Percentiles rank a stretch among this genome's conserved stretches.
Evolutionary conservation across 2,797 vertebrate genomes (phyloP).

Genomic region (Gorsachius magnificus): DNA sequence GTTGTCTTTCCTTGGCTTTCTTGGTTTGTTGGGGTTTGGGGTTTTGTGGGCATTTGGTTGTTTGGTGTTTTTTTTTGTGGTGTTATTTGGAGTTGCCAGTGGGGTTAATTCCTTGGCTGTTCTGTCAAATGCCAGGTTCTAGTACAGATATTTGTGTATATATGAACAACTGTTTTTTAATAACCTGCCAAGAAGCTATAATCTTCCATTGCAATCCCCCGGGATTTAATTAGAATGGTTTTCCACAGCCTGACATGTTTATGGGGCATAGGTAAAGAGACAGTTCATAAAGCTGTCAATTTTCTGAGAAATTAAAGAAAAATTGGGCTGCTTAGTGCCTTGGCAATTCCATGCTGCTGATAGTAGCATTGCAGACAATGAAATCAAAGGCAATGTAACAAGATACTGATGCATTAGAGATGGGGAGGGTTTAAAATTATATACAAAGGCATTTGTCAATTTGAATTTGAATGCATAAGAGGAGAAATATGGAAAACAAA

Average conservation of each 20-base stretch:
- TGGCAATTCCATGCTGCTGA: conserved; percentile 77
- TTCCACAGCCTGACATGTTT: conserved; percentile 84
- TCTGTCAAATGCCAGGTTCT: conserved; percentile 74
- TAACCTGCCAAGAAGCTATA: conserved; percentile 84
- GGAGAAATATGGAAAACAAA: conserved; percentile 61
- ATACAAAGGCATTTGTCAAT: conserved; percentile 80
- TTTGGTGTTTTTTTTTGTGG: neutral
- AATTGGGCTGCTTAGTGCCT: conserved; percentile 81
- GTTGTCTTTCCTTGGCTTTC: neutral
- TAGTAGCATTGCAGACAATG: conserved; percentile 76
- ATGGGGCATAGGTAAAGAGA: conserved; percentile 86
- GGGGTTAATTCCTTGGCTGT: conserved; percentile 74
- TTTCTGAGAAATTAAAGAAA: conserved; percentile 86
- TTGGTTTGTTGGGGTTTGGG: neutral
- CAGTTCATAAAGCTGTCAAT: conserved; percentile 89
- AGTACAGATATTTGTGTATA: conserved; percentile 80
- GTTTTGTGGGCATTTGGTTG: neutral
- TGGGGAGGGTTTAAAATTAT: conserved; percentile 76
- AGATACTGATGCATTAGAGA: conserved; percentile 81
- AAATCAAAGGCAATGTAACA: conserved; percentile 80
- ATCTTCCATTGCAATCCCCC: conserved; percentile 76
- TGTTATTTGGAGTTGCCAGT: conserved; percentile 49
- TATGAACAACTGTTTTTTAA: conserved; percentile 86
- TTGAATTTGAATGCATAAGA: conserved; percentile 79
- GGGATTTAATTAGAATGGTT: conserved; percentile 84